Base-by-base conservation (phyloP, 1,140 invertebrate species). In the Ceratina calcarata region DNA sequence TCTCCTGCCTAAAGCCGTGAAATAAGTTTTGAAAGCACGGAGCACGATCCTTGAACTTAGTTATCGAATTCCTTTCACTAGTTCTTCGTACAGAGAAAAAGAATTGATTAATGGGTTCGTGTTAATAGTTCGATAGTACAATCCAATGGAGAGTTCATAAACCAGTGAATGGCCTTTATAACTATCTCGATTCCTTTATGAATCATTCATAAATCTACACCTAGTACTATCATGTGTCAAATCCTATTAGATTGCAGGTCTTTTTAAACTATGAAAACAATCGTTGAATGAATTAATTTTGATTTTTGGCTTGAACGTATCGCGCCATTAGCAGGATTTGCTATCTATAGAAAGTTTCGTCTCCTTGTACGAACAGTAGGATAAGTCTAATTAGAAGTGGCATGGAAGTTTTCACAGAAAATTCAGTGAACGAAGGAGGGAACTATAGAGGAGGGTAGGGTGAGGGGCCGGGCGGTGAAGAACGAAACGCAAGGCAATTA, bases 331-430 rank as follows among this genome's bases (percentile, higher is more conserved):
- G 55, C 68, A 57, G 45, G 45, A 10, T 16, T 58, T 71, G 49
- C 58, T 22, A 69, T 81, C 60, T 20, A 53, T 64, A 32, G 61
- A 69, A 81, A 81, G 58, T 81, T 71, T 77, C 66, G 74, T 77
- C 61, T 69, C 55, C 24, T 58, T 57, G 66, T 60, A 32, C 53
- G 51, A 51, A 37, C 80, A 67, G 80, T 64, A 70, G 77, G 70
- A 82, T 74, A 82, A 82, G 81, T 82, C 82, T 76, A 83, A 86
- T 86, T 75, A 66, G 58, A 85, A 85, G 62, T 76, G 81, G 58
- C 72, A 58, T 24, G 60, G 72, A 83, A 81, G 57, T 74, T 80
- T 74, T 53, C 57, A 1, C 37, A 24, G 64, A 37, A 79, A 82
- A 78, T 16, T 15, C 68, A 18, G n/a, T 3, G 20, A 61, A 24